phyloP scores from a whole-genome alignment of 2,113 vertebrate genomes.

The Sphaerodactylus townsendi region DNA sequence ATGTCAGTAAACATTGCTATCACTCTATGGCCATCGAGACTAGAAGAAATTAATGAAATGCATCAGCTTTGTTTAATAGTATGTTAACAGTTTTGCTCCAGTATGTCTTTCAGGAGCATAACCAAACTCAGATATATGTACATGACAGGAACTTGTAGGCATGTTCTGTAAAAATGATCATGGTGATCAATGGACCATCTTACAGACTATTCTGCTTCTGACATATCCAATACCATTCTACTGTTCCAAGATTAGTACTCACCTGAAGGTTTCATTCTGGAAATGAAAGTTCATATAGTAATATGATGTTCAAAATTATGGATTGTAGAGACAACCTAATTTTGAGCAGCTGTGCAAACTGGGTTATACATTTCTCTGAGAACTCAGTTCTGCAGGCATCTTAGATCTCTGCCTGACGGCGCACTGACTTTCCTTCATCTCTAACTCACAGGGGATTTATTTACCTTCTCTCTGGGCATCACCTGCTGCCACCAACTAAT shows the following conservation, averaged over 20 bases:
- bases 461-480: too few species aligned
- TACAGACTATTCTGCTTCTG: background rate
- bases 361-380: background rate
- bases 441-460: too few species aligned
- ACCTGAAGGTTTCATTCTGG: background rate
- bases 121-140: background rate
- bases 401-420: too few species aligned
- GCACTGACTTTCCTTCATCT: too few species aligned
- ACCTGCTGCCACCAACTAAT: too few species aligned
- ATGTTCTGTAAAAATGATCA: background rate
- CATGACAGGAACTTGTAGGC: background rate
- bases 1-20: background rate
- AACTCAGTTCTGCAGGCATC: too few species aligned
- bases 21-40: background rate
- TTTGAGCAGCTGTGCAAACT: background rate
- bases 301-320: background rate
- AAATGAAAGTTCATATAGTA: background rate
- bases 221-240: background rate
- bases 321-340: background rate
- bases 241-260: background rate
- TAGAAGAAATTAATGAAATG: background rate
- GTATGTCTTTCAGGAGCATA: background rate
- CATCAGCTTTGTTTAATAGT: background rate
- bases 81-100: background rate
- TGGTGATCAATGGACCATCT: background rate